Percentiles rank a stretch among this genome's conserved stretches.
These are phyloP conservation scores for Neosilurus mollespiculum DNA, from an alignment of 2,797 vertebrate species.

Conservation along the genomic window DNA sequence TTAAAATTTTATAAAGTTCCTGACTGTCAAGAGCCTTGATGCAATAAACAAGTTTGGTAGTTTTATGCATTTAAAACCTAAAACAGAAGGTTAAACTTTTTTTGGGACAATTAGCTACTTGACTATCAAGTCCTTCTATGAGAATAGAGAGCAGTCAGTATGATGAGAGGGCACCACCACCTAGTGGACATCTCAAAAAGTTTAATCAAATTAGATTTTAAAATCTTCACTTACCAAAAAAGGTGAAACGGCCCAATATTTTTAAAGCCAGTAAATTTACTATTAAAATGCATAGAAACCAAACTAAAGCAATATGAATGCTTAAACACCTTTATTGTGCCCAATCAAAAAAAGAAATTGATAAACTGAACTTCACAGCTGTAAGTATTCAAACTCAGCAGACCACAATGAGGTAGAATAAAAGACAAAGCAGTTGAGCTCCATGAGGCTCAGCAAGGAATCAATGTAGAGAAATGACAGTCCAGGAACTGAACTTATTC, in stretches of 20 bases:
- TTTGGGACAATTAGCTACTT: background rate
- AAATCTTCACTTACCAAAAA: background rate
- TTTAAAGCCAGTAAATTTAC: background rate
- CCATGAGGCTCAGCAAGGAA: conserved; percentile 86
- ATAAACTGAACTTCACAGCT: conserved; percentile 89
- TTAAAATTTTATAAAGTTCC: no score
- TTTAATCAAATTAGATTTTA: background rate
- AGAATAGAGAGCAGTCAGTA: background rate
- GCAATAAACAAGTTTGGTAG: no score
- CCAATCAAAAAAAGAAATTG: conserved; percentile 81
- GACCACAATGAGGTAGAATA: conserved; percentile 99
- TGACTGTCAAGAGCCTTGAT: no score
- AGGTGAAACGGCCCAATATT: background rate
- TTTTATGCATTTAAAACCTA: no score
- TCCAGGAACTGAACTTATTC: conserved; percentile 18
- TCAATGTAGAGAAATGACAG: conserved; percentile 62
- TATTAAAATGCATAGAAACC: background rate
- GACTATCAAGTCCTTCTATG: background rate
- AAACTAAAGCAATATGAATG: conserved; percentile 69
- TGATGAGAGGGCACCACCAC: conserved; percentile 17
- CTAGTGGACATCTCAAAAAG: conserved; percentile 34
- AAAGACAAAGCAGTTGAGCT: conserved; percentile 93
- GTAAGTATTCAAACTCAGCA: conserved; percentile 89
- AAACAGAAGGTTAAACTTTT: background rate
- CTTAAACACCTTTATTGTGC: conserved; percentile 99